Evolutionary conservation across 2,888 invertebrate genomes (phyloP), one percentile per base, ranked within the genome.

Genomic region (Cephus sareptanus): DNA sequence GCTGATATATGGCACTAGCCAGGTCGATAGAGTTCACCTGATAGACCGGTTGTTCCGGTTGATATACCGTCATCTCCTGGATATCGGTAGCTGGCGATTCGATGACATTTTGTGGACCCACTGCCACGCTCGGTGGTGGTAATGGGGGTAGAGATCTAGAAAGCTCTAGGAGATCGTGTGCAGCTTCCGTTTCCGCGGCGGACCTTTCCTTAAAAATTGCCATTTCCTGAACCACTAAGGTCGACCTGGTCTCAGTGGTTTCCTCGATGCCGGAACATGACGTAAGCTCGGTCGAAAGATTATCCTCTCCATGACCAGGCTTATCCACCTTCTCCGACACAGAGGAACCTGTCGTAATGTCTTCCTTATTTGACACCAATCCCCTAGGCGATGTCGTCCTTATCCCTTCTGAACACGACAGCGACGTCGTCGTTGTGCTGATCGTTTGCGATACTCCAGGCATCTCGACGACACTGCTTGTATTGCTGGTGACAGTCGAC

Each of bases 111-210:
- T 94, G 94, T 80, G 94, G 93, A 70, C 94, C 94, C 79, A 94
- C 94, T 37, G 95, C 94, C 33, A 95, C 93, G 84, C 95, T 94
- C 40, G 95, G 96, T 9, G 95, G 94, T 75, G 95, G 95, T 82
- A 95, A 93, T 30, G 96, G 97, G 23, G 96, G 96, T 86, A 96
- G 91, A 84, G 96, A 95, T 86, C 96, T 95, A 3, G 96, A 96
- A 68, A 96, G 92, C 74, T 95, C 96, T 37, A 96, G 92, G 81
- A 96, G 93, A 90, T 96, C 97, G 90, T 97, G 97, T 1, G 97
- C 97, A 56, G 97, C 97, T 92, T 97, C 97, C 13, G 97, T 97
- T 92, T 97, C 97, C 88, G 96, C 97, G 35, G 96, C 94, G 4
- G 91, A 91, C 79, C 91, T 84, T 81, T 71, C 71, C 34, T 71